Base-by-base conservation (phyloP, 2,113 vertebrate species). In the Chlorodrepanis virens region DNA sequence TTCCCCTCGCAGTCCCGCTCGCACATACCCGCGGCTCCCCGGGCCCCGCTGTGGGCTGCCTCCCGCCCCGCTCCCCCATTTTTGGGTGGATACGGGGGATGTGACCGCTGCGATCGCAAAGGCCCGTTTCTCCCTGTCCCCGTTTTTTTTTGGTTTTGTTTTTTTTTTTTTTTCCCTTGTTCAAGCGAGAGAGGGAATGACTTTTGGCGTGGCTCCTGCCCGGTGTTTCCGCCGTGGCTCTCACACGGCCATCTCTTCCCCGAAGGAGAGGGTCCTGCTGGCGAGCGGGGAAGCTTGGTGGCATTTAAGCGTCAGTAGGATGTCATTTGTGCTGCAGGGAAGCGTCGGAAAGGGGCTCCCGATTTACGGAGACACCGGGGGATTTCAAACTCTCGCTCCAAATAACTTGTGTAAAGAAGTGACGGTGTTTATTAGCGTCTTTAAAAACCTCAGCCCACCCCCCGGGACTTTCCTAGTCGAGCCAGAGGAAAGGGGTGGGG, bases 291-390 rank as follows among this genome's bases (percentile, higher is more conserved):
- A 75, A 87, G 77, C 74, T 70, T 13, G 53, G 35, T 89, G 92
- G 39, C 64, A 80, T 88, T 67, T 35, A 72, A 95, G 61, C 82
- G 28, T 97, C 85, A 90, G 61, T 64, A 78, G 70, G 67, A 61
- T 95, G 94, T 86, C 82, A 89, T 72, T 87, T 63, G 76, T 82
- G 90, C 83, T 80, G 83, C 83, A 56, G 77, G 67, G 68, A 77
- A 93, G 67, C 63, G 35, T 64, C 69, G 52, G 59, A 56, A 90
- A 52, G 54, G 69, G 69, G 82, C 37, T 72, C n/a, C 6, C 5
- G 83, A 45, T 86, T 80, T 72, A 64, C 29, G 2, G 64, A 20
- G 57, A 39, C 29, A 40, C 6, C 24, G 27, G 31, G 39, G 70
- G 25, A 37, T 81, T 92, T 90, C 54, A 61, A 77, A 95, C 68